These are phyloP conservation scores for Sebastes aleutianus DNA, from an alignment of 2,797 vertebrate species.

Conservation along the genomic window DNA sequence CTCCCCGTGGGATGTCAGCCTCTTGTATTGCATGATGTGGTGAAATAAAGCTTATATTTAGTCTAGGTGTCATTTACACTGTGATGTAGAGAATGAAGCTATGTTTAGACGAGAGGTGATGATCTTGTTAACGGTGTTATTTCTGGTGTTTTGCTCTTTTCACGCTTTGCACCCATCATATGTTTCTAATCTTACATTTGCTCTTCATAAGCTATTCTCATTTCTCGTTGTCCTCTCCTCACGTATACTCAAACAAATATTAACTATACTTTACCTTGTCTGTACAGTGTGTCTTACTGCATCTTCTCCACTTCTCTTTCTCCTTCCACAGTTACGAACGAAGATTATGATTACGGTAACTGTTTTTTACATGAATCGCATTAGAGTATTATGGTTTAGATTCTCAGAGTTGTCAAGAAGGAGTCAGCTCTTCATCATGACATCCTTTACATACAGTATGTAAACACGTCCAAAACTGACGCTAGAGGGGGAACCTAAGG, in stretches of 20 bases:
- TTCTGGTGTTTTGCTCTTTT: neutral
- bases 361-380: conserved; percentile 1
- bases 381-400: neutral
- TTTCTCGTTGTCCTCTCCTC: neutral
- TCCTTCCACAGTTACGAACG: conserved; percentile 22
- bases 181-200: neutral
- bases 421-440: neutral
- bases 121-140: neutral
- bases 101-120: neutral
- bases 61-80: neutral
- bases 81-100: neutral
- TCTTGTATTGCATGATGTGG: neutral
- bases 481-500: no score
- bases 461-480: no score
- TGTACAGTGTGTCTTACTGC: neutral
- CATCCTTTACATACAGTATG: neutral
- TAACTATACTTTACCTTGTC: neutral
- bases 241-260: neutral
- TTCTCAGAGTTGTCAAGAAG: neutral
- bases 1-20: neutral
- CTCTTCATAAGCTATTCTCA: neutral
- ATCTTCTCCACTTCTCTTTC: neutral
- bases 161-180: neutral
- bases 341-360: conserved; percentile 71
- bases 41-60: conserved; percentile 10